Evolutionary conservation across 2,888 invertebrate species (phyloP).

Genomic region (Julus scandinavius): DNA sequence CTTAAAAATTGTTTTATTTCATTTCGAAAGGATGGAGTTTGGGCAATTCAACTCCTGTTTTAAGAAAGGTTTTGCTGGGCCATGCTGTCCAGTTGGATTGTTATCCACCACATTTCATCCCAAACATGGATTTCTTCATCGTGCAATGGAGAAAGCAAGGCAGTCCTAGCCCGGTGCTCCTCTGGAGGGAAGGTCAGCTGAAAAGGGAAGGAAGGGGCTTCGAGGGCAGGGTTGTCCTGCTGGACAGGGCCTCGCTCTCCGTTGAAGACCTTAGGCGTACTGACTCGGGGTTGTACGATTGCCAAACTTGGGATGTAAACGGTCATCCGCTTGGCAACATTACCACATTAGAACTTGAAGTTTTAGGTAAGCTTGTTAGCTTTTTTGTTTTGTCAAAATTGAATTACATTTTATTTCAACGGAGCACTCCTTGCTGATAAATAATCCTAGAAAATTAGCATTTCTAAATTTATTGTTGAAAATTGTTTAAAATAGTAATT

Average conservation of each 20-base stretch:
- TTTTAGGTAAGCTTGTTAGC: constrained; percentile 52
- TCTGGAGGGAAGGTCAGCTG: constrained; percentile 54
- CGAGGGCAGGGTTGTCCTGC: constrained; percentile 50
- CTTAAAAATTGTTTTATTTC: background rate
- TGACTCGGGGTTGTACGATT: constrained; percentile 54
- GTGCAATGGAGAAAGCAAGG: constrained; percentile 55
- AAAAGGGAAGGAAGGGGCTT: constrained; percentile 52
- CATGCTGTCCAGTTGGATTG: constrained; percentile 47
- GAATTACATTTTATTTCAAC: no score
- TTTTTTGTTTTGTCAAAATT: no score
- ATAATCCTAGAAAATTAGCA: background rate
- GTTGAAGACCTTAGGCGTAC: constrained; percentile 52
- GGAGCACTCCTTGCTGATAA: no score
- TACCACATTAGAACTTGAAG: background rate
- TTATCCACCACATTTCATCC: constrained; percentile 30
- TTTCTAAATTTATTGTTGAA: background rate
- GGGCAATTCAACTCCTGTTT: background rate
- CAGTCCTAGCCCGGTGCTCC: constrained; percentile 49
- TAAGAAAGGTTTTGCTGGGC: constrained; percentile 46
- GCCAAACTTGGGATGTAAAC: constrained; percentile 53
- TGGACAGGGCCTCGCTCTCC: constrained; percentile 40
- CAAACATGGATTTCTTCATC: constrained; percentile 45
- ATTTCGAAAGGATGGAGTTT: background rate
- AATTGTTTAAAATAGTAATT: background rate
- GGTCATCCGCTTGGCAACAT: constrained; percentile 49